Evolutionary conservation across 2,113 vertebrate species (phyloP), one percentile per base, ranked within the genome.

Genomic region (Xiphophorus maculatus): DNA sequence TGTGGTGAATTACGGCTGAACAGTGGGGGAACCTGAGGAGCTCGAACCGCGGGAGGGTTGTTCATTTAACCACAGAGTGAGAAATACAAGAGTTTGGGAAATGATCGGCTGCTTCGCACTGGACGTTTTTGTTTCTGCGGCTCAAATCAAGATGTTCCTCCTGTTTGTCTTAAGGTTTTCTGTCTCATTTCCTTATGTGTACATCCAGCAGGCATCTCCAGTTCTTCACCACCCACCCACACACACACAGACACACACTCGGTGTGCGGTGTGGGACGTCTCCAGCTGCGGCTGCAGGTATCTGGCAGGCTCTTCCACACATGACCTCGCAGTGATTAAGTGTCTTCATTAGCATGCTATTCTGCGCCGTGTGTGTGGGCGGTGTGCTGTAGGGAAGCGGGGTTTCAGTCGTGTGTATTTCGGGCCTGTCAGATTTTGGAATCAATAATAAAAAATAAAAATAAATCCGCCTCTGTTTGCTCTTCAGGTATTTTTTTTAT

Each of bases 241-340:
- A 65, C 67, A 69, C 78, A 28, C 82, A 66, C 77, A 44, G 71
- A 30, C 74, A n/a, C 60, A 5, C 66, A 66, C 5, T 2, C 67
- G 27, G 80, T 77, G 69, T 79, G 80, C 86, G 84, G 84, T 81
- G 79, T 88, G 91, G 88, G 88, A 91, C 80, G 81, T 91, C 89
- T 89, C 87, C 80, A 89, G 83, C 88, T 86, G 84, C 88, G 88
- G 91, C 86, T 89, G 88, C 90, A 93, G 88, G 89, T 93, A 92
- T 90, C 90, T 94, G 93, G 92, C 93, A 92, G 87, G 83, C 91
- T 88, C 91, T 91, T 92, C 84, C 90, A 89, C 91, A 91, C 90
- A 92, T 93, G 93, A 94, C 93, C 93, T 93, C 80, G 87, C 88
- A 90, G 91, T 93, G 90, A 93, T 94, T 92, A 92, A 93, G 90